These are phyloP conservation scores for Apis dorsata DNA, from an alignment of 1,140 invertebrate genomes.

Conservation along the genomic window DNA sequence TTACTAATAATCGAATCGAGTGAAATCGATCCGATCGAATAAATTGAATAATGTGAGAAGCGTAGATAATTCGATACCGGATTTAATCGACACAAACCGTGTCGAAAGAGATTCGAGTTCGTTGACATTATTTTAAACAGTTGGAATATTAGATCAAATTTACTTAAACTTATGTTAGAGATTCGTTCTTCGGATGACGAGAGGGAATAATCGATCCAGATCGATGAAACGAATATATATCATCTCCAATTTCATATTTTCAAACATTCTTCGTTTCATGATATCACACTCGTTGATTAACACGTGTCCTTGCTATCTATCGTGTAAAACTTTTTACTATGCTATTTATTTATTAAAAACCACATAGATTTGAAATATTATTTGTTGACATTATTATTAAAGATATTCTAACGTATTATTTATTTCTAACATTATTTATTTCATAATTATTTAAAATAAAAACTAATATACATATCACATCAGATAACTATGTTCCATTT, in stretches of 20 bases:
- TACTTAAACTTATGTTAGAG: background rate
- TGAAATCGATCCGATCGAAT: slow-evolving; percentile 1
- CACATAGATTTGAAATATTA: too few species aligned
- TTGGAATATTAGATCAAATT: slow-evolving; percentile 6
- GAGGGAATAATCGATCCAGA: slow-evolving; percentile 1
- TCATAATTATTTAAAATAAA: too few species aligned
- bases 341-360: background rate
- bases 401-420: too few species aligned
- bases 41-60: slow-evolving; percentile 12
- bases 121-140: background rate
- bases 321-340: background rate
- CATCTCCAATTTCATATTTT: slow-evolving; percentile 3
- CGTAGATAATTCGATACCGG: background rate
- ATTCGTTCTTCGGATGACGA: slow-evolving; percentile 9
- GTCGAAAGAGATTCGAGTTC: slow-evolving; percentile 5
- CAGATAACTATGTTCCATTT: too few species aligned
- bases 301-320: background rate
- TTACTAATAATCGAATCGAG: background rate
- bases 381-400: too few species aligned
- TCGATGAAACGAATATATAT: slow-evolving; percentile 5
- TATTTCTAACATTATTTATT: too few species aligned
- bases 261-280: background rate
- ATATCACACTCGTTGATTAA: background rate
- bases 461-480: too few species aligned
- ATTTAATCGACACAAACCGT: background rate